Evolutionary conservation across 2,888 invertebrate species (phyloP).

Genomic region (Eupithecia subumbrata): DNA sequence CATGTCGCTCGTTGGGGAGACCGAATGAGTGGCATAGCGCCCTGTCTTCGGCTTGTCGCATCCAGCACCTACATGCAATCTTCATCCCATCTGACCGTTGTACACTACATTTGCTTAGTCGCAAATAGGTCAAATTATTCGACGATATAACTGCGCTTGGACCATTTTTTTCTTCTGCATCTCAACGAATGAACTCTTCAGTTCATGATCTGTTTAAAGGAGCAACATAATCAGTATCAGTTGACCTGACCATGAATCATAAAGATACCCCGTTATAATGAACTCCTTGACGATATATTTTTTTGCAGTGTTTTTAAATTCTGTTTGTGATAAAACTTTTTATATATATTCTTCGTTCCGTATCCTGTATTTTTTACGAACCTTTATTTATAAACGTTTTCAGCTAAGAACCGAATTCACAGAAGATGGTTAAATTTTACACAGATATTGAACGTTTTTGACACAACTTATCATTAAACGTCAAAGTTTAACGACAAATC

Average conservation of each 20-base stretch:
- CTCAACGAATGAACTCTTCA: too few species aligned
- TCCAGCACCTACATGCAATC: neutral
- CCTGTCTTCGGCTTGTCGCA: neutral
- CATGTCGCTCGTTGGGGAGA: too few species aligned
- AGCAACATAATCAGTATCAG: neutral
- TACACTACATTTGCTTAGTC: neutral
- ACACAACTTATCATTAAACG: too few species aligned
- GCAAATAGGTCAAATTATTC: neutral
- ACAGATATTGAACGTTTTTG: too few species aligned
- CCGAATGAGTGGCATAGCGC: neutral
- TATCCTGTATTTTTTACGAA: neutral
- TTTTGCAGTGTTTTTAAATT: neutral
- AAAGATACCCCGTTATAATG: neutral
- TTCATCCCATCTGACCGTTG: neutral
- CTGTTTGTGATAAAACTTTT: neutral
- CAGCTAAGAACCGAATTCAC: too few species aligned
- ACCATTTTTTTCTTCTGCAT: neutral
- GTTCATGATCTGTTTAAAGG: too few species aligned
- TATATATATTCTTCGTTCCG: neutral
- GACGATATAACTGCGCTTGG: neutral
- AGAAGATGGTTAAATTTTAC: too few species aligned
- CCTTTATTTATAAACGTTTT: too few species aligned
- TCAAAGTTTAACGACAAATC: too few species aligned
- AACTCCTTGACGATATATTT: neutral
- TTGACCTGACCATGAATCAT: neutral